Evolutionary conservation across 2,113 vertebrate genomes (phyloP).

Genomic region (Prochilodus magdalenae): DNA sequence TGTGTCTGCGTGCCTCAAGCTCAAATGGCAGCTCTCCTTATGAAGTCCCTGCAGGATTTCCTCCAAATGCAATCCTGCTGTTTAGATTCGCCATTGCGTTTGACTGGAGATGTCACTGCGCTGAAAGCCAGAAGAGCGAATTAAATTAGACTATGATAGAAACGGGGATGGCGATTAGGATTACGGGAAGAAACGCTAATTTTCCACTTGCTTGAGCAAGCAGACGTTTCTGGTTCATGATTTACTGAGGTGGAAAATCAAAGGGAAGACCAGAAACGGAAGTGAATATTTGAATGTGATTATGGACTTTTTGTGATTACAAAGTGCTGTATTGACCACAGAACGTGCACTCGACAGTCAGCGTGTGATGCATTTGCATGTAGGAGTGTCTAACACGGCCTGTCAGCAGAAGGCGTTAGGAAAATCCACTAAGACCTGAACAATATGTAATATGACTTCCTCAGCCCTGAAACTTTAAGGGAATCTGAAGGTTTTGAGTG

Average conservation of each 20-base stretch:
- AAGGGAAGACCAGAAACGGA: slow-evolving; percentile 13
- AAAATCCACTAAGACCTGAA: slow-evolving; percentile 27
- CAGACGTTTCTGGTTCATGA: slow-evolving; percentile 35
- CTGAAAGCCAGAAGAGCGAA: slow-evolving; percentile 20
- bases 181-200: slow-evolving; percentile 67
- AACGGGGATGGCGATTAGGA: slow-evolving; percentile 66
- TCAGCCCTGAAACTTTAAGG: slow-evolving; percentile 17
- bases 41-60: slow-evolving; percentile 72
- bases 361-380: not conserved
- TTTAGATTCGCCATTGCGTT: slow-evolving; percentile 64
- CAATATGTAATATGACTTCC: slow-evolving; percentile 26
- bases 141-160: slow-evolving; percentile 66
- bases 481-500: slow-evolving; percentile 8
- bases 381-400: slow-evolving; percentile 8
- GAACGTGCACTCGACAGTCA: not conserved
- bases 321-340: slow-evolving; percentile 20
- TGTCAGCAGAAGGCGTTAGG: slow-evolving; percentile 14
- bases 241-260: slow-evolving; percentile 45
- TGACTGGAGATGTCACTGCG: slow-evolving; percentile 2
- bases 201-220: slow-evolving; percentile 65
- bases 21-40: slow-evolving; percentile 63
- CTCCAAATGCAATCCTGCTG: slow-evolving; percentile 75
- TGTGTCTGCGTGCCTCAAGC: slow-evolving; percentile 57
- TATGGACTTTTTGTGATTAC: not conserved
- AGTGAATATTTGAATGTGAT: not conserved